A percentile compares a stretch with the other conserved stretches of the same genome.
phyloP scores from a whole-genome alignment of 2,888 invertebrate genomes.

The Zaprionus obscuricornis region DNA sequence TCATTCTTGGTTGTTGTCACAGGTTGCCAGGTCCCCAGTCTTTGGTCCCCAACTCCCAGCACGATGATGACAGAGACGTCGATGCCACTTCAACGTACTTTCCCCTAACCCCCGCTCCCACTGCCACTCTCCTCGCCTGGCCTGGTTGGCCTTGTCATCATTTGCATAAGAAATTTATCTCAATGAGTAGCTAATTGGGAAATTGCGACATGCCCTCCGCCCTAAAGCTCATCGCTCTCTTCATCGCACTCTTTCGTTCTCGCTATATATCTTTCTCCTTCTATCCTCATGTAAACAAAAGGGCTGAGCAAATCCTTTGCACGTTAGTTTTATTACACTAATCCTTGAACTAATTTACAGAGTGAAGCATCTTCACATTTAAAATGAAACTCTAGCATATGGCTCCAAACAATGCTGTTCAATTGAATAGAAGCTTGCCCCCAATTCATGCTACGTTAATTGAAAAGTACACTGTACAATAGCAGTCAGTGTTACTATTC shows the following conservation, averaged over 20 bases:
- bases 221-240: conserved; percentile 15
- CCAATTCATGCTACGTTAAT: neutral
- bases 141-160: conserved; percentile 75
- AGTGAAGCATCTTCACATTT: conserved; percentile 43
- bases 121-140: conserved; percentile 23
- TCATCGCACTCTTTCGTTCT: conserved; percentile 10
- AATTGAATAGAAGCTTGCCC: neutral
- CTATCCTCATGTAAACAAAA: conserved; percentile 45
- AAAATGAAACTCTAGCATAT: conserved; percentile 46
- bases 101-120: conserved; percentile 29
- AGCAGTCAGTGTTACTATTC: conserved; percentile 13
- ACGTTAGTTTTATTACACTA: conserved; percentile 78
- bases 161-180: conserved; percentile 80
- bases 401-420: conserved; percentile 15
- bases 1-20: conserved; percentile 19
- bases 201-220: conserved; percentile 61
- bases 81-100: conserved; percentile 72
- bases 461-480: neutral
- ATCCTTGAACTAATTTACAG: conserved; percentile 77
- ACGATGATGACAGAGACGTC: conserved; percentile 48
- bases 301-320: conserved; percentile 63
- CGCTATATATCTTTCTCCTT: neutral
- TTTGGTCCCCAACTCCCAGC: conserved; percentile 66
- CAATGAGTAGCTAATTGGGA: conserved; percentile 78
- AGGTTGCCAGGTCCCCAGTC: conserved; percentile 51